Conservation (phyloP, 2,113 vertebrate genomes). For the Chunga burmeisteri region DNA sequence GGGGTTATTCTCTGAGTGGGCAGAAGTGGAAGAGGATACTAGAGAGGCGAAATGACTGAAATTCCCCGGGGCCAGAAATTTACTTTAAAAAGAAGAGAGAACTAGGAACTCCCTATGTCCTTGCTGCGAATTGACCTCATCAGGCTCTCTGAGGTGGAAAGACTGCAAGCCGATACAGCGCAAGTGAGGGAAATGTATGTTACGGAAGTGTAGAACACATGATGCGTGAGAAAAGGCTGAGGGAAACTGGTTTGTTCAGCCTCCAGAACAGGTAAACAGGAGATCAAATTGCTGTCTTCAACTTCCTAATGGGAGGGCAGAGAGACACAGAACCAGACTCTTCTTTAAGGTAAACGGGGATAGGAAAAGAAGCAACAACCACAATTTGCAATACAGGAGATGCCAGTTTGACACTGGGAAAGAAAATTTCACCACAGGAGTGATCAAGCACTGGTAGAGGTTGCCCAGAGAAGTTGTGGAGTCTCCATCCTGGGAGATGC, state of each 20-base stretch:
- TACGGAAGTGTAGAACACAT: neutral
- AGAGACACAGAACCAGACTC: neutral
- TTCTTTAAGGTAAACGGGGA: neutral
- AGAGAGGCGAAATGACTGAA: neutral
- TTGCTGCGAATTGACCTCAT: neutral
- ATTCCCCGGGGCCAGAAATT: neutral
- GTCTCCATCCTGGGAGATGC: neutral
- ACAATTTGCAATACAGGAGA: neutral
- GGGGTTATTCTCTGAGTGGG: neutral
- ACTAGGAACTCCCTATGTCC: neutral
- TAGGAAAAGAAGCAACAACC: neutral
- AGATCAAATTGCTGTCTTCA: neutral
- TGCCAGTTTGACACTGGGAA: neutral
- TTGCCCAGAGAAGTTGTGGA: neutral
- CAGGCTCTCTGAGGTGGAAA: neutral
- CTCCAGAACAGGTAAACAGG: neutral
- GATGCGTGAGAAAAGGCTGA: neutral
- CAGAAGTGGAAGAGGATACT: neutral
- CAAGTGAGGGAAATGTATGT: neutral
- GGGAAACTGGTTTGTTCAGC: neutral
- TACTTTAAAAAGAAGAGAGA: neutral
- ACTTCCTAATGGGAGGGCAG: neutral
- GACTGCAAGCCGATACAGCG: fast-evolving
- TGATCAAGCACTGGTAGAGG: neutral
- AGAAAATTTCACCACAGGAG: neutral